phyloP scores from a whole-genome alignment of 2,797 vertebrate species.

The Propithecus perrieri region DNA sequence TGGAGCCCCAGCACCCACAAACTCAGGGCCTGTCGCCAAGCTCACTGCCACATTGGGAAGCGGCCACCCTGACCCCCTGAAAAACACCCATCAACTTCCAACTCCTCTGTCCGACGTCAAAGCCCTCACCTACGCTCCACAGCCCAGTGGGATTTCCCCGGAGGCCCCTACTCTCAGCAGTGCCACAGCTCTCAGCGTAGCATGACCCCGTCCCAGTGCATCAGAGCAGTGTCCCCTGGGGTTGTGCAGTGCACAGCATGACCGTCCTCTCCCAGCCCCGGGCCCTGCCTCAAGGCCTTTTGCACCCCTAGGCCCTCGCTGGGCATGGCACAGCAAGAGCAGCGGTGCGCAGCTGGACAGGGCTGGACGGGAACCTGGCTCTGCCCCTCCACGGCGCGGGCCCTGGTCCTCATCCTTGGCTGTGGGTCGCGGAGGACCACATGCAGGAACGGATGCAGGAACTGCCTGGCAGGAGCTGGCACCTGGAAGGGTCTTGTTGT shows the following conservation, averaged over 20 bases:
- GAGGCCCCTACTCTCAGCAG: not conserved
- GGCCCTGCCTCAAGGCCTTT: accelerated
- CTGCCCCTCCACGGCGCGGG: not conserved
- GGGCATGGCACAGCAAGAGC: not conserved
- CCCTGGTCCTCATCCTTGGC: not conserved
- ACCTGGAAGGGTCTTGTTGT: not conserved
- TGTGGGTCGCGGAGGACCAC: not conserved
- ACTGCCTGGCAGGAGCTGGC: accelerated
- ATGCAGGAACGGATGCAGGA: not conserved
- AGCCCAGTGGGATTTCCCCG: too few species aligned
- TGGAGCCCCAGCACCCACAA: not conserved
- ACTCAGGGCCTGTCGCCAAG: accelerated
- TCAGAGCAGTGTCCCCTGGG: not conserved
- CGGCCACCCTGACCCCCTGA: not conserved
- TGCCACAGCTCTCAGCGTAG: not conserved
- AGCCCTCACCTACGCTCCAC: not conserved
- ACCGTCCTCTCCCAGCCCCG: not conserved
- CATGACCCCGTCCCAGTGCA: accelerated
- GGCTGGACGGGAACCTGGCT: not conserved
- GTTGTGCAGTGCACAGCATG: not conserved
- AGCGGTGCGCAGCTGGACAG: not conserved
- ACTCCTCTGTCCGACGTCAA: not conserved
- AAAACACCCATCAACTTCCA: not conserved
- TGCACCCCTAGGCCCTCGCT: not conserved
- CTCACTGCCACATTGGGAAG: not conserved